Evolutionary conservation across 2,797 vertebrate species (phyloP).

Genomic region (Rhynchonycteris naso): DNA sequence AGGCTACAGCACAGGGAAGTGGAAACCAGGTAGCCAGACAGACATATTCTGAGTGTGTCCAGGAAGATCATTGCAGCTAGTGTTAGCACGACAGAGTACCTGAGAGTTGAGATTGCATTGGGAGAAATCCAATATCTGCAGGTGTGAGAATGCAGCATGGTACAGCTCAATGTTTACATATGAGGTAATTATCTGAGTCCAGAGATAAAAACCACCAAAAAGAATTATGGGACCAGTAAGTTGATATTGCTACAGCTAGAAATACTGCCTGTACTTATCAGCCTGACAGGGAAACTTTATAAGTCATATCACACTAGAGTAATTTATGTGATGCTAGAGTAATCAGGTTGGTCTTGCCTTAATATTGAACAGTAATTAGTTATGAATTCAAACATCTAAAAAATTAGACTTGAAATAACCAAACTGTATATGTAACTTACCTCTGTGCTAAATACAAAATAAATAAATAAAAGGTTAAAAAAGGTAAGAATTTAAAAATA

Average conservation of each 20-base stretch:
- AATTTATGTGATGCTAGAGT: background rate
- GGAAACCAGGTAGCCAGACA: background rate
- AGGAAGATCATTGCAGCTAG: background rate
- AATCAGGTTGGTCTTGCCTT: background rate
- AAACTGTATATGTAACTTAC: background rate
- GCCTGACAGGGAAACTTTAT: background rate
- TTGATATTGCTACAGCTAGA: background rate
- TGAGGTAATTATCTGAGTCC: background rate
- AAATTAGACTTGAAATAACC: background rate
- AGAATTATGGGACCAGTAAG: background rate
- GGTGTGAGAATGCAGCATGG: background rate
- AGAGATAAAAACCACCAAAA: background rate
- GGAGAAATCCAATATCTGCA: background rate
- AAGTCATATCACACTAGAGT: background rate
- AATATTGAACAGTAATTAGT: background rate
- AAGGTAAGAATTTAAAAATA: background rate
- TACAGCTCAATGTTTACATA: background rate
- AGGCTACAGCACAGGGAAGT: background rate
- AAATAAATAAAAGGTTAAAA: background rate
- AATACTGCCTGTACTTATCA: background rate
- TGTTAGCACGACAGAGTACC: background rate
- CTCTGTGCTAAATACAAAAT: background rate
- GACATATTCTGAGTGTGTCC: background rate
- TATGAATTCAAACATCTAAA: background rate
- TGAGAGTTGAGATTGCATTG: background rate